Conservation (phyloP, 2,888 invertebrate genomes). For the Rhagium mordax region DNA sequence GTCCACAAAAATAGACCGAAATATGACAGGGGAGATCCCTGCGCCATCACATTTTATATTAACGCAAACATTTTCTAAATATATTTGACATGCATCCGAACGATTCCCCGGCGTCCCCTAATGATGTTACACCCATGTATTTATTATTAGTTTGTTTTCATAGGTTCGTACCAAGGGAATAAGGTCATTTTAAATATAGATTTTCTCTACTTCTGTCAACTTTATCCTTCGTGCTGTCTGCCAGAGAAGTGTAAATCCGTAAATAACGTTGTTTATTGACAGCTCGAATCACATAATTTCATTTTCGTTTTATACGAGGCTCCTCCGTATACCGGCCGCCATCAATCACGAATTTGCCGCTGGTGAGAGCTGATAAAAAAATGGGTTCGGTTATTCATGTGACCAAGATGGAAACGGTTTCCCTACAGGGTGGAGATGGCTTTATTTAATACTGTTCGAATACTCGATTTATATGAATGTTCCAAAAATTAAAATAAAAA, state of each 20-base stretch:
- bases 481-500: no score
- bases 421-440: neutral
- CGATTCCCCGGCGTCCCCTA: neutral
- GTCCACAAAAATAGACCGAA: neutral
- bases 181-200: constrained; percentile 20
- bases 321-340: neutral
- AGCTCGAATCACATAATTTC: constrained; percentile 19
- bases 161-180: neutral
- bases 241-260: neutral
- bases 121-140: neutral
- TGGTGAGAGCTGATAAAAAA: constrained; percentile 5
- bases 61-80: neutral
- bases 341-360: constrained; percentile 9
- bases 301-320: constrained; percentile 17
- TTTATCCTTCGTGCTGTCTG: neutral
- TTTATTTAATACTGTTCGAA: no score
- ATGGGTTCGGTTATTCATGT: neutral
- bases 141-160: constrained; percentile 21
- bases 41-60: neutral
- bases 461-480: no score
- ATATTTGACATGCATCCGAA: neutral
- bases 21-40: neutral
- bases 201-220: neutral
- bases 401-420: neutral
- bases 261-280: constrained; percentile 21